Evolutionary conservation across 2,797 vertebrate genomes (phyloP), one percentile per base, ranked within the genome.

Genomic region (Sebastes iracundus): DNA sequence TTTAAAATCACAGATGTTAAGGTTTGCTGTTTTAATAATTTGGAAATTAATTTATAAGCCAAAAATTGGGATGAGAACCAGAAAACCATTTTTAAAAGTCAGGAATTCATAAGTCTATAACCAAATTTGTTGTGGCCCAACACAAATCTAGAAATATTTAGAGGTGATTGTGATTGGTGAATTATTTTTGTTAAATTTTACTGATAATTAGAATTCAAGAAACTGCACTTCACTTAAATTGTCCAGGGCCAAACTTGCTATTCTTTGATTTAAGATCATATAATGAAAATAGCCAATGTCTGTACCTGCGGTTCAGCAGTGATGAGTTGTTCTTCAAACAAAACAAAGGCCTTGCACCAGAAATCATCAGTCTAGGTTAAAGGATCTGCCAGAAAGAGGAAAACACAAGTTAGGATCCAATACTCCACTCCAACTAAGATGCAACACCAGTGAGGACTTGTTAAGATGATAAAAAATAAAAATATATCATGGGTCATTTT

Each of bases 251-350:
- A 74, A 28, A 35, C 6, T 22, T 63, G 11, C 11, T 61, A 6
- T 33, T 30, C 9, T 23, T 58, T 23, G 7, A 61, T 32, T 28
- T 9, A 33, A 79, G 9, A 52, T 4, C 5, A 74, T 7, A 23
- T 13, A 35, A 59, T 11, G 0, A 75, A 75, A 71, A 60, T 7
- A 38, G 5, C 3, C 6, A 8, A 4, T 11, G 10, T 58, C 16
- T 49, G 38, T 93, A 93, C 91, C 92, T 92, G 81, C 23, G 74
- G 67, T 55, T 91, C 30, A 87, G 73, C 33, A 78, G 76, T 53
- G 77, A 82, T 69, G 71, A 56, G 49, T 23, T 66, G n/a, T 20
- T 79, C 80, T 72, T 88, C 75, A 87, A 71, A 81, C 59, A 78
- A 82, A 90, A 75, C 66, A 80, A 83, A 33, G 60, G 20, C 56